Base-by-base conservation (phyloP, 2,113 vertebrate species). In the Larimichthys polyactis region DNA sequence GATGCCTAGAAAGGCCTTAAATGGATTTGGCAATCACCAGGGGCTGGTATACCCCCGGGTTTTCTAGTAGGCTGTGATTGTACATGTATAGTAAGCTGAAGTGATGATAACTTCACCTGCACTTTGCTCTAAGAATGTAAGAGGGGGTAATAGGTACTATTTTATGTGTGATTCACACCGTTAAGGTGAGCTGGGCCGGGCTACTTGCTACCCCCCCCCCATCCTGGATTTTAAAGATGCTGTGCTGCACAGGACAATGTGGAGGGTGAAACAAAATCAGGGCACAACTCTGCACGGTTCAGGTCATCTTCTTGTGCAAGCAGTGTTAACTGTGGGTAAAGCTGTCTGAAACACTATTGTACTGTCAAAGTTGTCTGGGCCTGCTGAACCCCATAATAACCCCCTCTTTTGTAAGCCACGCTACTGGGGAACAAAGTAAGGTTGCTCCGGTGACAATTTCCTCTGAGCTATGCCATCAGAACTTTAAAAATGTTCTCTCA, bases 121-220 rank as follows among this genome's bases (percentile, higher is more conserved):
- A 95, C 94, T 95, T 95, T 96, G 92, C 89, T 90, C 91, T 94
- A 92, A 93, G 93, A 91, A 93, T 94, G 90, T 91, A 81, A 88
- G 83, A 81, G 83, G 66, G 86, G 82, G 22, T 29, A 77, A 72
- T 71, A 60, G 91, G 87, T 89, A 82, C 91, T 78, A 86, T 91
- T 93, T 92, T 92, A 60, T 82, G 66, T 83, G 72, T 66, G 85
- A 82, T 76, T 80, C 77, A 78, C 79, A 71, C 80, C 65, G 27
- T 80, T 69, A 43, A 40, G 58, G 49, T 64, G 77, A 72, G 73
- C 80, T 75, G 83, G 79, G 79, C 78, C 22, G 4, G 72, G 86
- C 82, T 51, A 3, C 72, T 71, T 44, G 43, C 46, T 48, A 2
- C 11, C 48, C n/a, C 32, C 11, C 8, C 32, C 32, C 12, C 22